These are phyloP conservation scores for Harlomillsia oculata DNA, from an alignment of 1,140 invertebrate genomes.

Conservation along the genomic window DNA sequence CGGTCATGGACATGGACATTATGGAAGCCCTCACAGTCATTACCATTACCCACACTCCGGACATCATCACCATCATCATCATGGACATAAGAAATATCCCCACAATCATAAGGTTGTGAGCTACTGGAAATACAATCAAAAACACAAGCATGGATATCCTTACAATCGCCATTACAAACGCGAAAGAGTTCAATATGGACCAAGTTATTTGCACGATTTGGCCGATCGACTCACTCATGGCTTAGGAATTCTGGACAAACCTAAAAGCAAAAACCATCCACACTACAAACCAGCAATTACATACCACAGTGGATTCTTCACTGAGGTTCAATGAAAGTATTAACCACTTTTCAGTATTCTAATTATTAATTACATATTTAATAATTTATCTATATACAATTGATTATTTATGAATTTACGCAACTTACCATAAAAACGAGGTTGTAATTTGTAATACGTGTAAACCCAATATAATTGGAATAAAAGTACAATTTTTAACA, in stretches of 20 bases:
- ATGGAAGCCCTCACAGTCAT: background rate
- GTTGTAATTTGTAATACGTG: no score
- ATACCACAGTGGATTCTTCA: constrained; percentile 10
- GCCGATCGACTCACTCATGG: background rate
- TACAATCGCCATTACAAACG: background rate
- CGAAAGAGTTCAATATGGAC: background rate
- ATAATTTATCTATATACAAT: no score
- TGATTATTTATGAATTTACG: no score
- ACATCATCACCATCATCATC: constrained; percentile 2
- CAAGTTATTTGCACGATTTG: background rate
- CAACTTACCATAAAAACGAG: no score
- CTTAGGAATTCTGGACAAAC: background rate
- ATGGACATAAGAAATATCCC: background rate
- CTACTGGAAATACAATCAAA: constrained; percentile 6
- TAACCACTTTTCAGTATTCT: background rate
- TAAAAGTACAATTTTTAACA: no score
- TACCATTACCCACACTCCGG: background rate
- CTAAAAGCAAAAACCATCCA: background rate
- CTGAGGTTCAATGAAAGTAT: constrained; percentile 2
- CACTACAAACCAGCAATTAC: background rate
- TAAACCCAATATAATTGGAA: no score
- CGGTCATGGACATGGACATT: background rate
- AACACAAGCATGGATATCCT: background rate
- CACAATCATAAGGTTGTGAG: background rate
- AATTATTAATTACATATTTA: no score